A percentile compares a stretch with the other conserved stretches of the same genome.
Evolutionary conservation across 2,797 vertebrate species (phyloP).

Genomic region (Xenops minutus): DNA sequence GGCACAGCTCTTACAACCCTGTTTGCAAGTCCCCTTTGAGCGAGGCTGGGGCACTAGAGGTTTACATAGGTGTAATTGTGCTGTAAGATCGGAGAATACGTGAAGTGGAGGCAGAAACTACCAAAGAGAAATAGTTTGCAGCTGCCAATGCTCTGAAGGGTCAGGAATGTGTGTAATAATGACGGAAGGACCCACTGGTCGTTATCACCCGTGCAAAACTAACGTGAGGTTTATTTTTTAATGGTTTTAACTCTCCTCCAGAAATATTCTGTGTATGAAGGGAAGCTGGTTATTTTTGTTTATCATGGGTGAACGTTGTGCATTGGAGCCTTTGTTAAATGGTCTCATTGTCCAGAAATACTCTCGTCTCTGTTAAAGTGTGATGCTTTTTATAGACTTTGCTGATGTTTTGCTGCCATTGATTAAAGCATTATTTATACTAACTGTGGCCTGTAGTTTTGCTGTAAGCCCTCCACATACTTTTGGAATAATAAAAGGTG

Average conservation of each 20-base stretch:
- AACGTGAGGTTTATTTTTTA: neutral
- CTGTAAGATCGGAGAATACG: neutral
- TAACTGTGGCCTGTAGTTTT: constrained; percentile 74
- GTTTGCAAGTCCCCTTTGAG: constrained; percentile 48
- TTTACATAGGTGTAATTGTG: neutral
- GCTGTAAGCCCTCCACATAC: constrained; percentile 68
- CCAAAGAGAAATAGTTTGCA: constrained; percentile 42
- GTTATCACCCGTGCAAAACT: neutral
- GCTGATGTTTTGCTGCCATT: constrained; percentile 71
- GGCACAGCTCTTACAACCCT: constrained; percentile 27
- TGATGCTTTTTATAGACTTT: constrained; percentile 70
- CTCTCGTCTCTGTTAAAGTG: constrained; percentile 58
- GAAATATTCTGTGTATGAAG: neutral
- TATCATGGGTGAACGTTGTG: constrained; percentile 25
- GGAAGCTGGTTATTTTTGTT: constrained; percentile 7
- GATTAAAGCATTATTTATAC: constrained; percentile 80
- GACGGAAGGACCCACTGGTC: constrained; percentile 22
- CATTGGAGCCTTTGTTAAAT: constrained; percentile 65
- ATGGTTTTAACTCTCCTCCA: neutral
- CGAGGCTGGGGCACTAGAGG: neutral
- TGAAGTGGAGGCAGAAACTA: neutral
- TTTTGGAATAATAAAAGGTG: constrained; percentile 74
- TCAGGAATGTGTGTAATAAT: neutral
- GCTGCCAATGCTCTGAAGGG: constrained; percentile 41
- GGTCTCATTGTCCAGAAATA: constrained; percentile 60